Evolutionary conservation across 1,140 invertebrate species (phyloP).

Genomic region (Spodoptera frugiperda): DNA sequence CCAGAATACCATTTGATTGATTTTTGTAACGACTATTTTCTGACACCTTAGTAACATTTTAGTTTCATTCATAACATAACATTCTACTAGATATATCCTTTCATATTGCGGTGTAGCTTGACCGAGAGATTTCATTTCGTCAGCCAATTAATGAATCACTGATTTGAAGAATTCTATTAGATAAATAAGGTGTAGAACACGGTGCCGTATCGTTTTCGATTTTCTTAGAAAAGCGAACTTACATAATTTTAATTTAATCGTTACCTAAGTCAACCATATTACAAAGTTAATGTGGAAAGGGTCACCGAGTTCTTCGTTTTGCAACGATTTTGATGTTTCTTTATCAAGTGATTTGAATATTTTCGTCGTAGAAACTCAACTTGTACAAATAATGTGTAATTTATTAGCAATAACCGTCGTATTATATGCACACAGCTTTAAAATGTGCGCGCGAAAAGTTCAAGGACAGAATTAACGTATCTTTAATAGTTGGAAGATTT

Average conservation of each 20-base stretch:
- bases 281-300: neutral
- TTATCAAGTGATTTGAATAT: conserved; percentile 2
- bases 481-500: neutral
- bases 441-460: conserved; percentile 15
- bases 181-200: no score
- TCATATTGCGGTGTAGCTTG: no score
- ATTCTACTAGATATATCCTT: no score
- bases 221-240: neutral
- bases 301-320: neutral
- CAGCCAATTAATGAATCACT: no score
- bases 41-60: no score
- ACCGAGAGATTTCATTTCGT: no score
- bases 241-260: neutral
- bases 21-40: no score
- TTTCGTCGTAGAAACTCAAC: neutral
- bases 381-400: conserved; percentile 9
- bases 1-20: no score
- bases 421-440: conserved; percentile 6
- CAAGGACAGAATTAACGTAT: conserved; percentile 11
- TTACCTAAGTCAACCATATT: neutral
- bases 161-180: no score
- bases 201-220: neutral
- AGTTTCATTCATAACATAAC: no score
- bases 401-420: conserved; percentile 17
- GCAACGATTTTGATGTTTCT: neutral